Evolutionary conservation across 1,140 invertebrate species (phyloP).

Genomic region (Drosophila carrolli): DNA sequence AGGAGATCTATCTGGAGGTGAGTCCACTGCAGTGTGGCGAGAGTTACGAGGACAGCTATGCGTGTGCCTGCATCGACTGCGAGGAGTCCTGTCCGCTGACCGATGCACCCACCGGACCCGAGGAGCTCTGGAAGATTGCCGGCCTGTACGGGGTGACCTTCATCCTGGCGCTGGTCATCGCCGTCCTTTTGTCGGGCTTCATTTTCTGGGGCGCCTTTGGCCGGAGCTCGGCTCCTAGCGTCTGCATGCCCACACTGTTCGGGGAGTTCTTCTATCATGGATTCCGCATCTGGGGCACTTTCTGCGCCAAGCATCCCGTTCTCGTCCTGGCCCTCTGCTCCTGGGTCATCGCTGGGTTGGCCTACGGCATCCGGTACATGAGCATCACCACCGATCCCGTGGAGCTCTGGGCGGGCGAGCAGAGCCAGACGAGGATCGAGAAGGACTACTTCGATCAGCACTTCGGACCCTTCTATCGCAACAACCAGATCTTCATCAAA

Average conservation of each 20-base stretch:
- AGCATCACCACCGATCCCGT: conserved; percentile 93
- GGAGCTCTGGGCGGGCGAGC: conserved; percentile 94
- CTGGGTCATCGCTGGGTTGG: conserved; percentile 86
- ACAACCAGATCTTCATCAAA: conserved; percentile 91
- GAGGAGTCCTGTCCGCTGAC: conserved; percentile 87
- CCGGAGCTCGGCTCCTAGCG: not conserved
- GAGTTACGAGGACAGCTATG: conserved; percentile 85
- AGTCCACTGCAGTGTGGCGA: conserved; percentile 87
- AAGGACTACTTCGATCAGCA: conserved; percentile 93
- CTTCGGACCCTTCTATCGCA: conserved; percentile 96
- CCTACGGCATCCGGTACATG: conserved; percentile 88
- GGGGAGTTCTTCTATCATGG: conserved; percentile 84
- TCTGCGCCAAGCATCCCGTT: conserved; percentile 88
- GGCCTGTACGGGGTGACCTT: conserved; percentile 81
- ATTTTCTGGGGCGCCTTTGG: conserved; percentile 50
- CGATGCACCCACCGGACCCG: conserved; percentile 83
- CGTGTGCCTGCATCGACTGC: conserved; percentile 94
- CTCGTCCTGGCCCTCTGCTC: conserved; percentile 87
- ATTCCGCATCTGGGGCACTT: conserved; percentile 86
- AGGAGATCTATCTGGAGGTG: conserved; percentile 42
- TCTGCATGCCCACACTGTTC: conserved; percentile 66
- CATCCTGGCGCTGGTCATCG: conserved; percentile 80
- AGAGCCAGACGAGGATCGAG: conserved; percentile 90
- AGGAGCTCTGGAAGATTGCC: conserved; percentile 72
- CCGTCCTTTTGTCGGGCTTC: conserved; percentile 42